Base-by-base conservation (phyloP, 2,797 vertebrate species). In the Hafferia zeledoni region DNA sequence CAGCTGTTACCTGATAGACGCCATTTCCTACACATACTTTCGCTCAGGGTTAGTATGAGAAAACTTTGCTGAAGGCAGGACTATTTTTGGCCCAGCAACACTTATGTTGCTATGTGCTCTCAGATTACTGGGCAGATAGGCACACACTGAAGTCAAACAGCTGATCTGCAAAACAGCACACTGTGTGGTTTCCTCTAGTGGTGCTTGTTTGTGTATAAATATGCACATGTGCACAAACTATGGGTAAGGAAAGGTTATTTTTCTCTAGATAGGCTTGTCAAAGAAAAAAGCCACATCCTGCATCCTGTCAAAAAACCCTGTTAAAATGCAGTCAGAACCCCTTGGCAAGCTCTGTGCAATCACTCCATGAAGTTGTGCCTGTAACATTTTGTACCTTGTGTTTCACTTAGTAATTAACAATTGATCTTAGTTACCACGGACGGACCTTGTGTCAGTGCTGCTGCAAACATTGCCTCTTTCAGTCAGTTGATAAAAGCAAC, bases 31-130 rank as follows among this genome's bases (percentile, higher is more conserved):
- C 80, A 79, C 50, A 92, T 39, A 89, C 44, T 95, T 95, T 96
- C 86, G 33, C 83, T 96, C 93, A 61, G 70, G 53, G 95, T 89
- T 95, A 97, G 92, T 64, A 94, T 68, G 78, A 91, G 95, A 95
- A 96, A 97, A 92, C 90, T 94, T 94, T 96, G 92, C 94, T 96
- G 67, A 89, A 91, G 93, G 93, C 87, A 86, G 86, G 74, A 41
- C 95, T 98, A 97, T 98, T 98, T 98, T 95, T 92, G 97, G 95
- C 89, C 89, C 80, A 76, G 83, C 64, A 84, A 33, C 49, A 94
- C 67, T 91, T 76, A 18, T 65, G 96, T 97, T 97, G 96, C 97
- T 97, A 93, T 95, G 96, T 94, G 94, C 93, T 94, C 94, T 97
- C 96, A 97, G 96, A 97, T 97, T 89, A 90, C 95, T 47, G 89